phyloP scores from a whole-genome alignment of 1,140 invertebrate genomes.

The Drosophila bifasciata region DNA sequence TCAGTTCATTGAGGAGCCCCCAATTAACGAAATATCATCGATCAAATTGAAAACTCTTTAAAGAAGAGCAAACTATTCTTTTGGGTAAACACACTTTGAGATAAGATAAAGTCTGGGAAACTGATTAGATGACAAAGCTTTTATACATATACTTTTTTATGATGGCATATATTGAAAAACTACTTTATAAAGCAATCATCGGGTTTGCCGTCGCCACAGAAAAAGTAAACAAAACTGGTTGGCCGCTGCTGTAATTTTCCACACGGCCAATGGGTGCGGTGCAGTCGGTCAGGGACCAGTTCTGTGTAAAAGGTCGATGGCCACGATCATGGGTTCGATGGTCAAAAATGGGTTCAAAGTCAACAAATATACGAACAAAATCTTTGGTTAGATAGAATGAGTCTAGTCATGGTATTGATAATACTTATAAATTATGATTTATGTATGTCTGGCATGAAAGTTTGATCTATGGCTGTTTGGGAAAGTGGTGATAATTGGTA shows the following conservation, averaged over 20 bases:
- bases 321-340: constrained; percentile 21
- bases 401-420: constrained; percentile 26
- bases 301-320: constrained; percentile 67
- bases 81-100: constrained; percentile 41
- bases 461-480: constrained; percentile 3
- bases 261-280: constrained; percentile 61
- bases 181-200: constrained; percentile 32
- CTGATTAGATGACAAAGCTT: constrained; percentile 46
- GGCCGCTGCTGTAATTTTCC: constrained; percentile 61
- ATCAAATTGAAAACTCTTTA: constrained; percentile 8
- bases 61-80: constrained; percentile 7
- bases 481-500: constrained; percentile 1
- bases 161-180: constrained; percentile 34
- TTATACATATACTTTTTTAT: constrained; percentile 13
- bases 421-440: constrained; percentile 11
- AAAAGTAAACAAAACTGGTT: constrained; percentile 63
- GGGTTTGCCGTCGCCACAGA: constrained; percentile 5
- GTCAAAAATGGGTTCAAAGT: neutral
- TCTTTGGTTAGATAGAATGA: constrained; percentile 17
- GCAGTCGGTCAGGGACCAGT: constrained; percentile 55
- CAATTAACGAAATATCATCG: constrained; percentile 21
- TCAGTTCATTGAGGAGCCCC: constrained; percentile 38
- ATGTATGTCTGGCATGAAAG: constrained; percentile 1
- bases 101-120: constrained; percentile 55
- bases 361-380: constrained; percentile 22